phyloP scores from a whole-genome alignment of 1,140 invertebrate genomes.

The Pentalonia nigronervosa region DNA sequence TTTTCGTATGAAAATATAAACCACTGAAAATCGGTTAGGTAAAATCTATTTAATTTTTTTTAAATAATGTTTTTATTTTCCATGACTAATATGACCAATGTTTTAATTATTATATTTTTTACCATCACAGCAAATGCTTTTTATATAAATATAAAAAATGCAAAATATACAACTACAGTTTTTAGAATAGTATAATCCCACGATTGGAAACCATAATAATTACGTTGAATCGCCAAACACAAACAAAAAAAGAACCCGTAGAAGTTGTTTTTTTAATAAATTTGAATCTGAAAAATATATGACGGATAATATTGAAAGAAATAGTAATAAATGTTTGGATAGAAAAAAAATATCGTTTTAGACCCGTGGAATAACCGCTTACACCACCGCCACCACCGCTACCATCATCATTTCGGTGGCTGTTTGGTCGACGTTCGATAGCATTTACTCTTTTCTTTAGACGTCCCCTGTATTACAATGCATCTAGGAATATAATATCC shows the following conservation, averaged over 20 bases:
- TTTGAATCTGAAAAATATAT: background rate
- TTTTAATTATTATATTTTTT: too few species aligned
- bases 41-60: too few species aligned
- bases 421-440: background rate
- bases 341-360: background rate
- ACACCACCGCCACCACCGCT: too few species aligned
- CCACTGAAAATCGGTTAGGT: too few species aligned
- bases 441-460: background rate
- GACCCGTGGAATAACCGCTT: background rate
- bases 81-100: too few species aligned
- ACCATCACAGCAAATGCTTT: too few species aligned
- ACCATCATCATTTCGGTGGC: background rate
- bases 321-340: background rate
- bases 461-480: background rate
- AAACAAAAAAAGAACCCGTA: background rate
- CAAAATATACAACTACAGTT: background rate
- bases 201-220: background rate
- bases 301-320: background rate
- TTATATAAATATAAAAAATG: background rate
- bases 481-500: background rate
- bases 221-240: too few species aligned
- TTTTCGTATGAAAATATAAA: too few species aligned
- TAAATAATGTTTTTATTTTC: too few species aligned
- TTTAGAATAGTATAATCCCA: background rate
- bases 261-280: background rate